phyloP scores from a whole-genome alignment of 2,888 invertebrate genomes.

The Eupithecia dodoneata region DNA sequence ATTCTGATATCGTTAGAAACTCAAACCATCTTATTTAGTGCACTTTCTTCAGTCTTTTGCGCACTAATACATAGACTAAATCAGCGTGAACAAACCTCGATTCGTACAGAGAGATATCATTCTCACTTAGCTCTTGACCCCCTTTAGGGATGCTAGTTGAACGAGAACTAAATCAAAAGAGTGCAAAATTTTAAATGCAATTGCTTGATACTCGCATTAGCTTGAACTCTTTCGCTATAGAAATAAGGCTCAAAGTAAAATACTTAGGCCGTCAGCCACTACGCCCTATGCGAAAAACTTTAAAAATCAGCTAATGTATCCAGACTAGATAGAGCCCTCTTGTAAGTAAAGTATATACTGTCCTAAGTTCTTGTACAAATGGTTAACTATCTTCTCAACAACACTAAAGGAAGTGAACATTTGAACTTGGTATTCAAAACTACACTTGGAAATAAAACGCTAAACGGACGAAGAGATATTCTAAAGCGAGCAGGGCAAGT shows the following conservation, averaged over 20 bases:
- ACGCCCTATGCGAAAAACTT: background rate
- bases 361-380: background rate
- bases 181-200: constrained; percentile 24
- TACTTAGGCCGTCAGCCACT: background rate
- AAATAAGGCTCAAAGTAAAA: background rate
- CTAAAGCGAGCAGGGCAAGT: constrained; percentile 35
- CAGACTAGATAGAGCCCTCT: background rate
- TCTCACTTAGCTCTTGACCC: constrained; percentile 39
- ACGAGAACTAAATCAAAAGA: constrained; percentile 35
- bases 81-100: constrained; percentile 17
- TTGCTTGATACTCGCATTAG: background rate
- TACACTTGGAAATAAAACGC: constrained; percentile 37
- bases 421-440: constrained; percentile 33
- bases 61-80: constrained; percentile 1
- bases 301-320: background rate
- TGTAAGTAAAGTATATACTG: background rate
- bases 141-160: constrained; percentile 33
- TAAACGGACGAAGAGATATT: constrained; percentile 43
- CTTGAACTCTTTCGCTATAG: background rate
- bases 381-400: constrained; percentile 6
- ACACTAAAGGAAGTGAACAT: constrained; percentile 25
- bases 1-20: background rate
- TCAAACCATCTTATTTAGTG: background rate
- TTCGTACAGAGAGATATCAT: constrained; percentile 35
- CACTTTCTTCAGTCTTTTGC: background rate